These are phyloP conservation scores for Anhinga anhinga DNA, from an alignment of 2,113 vertebrate species.

Conservation along the genomic window DNA sequence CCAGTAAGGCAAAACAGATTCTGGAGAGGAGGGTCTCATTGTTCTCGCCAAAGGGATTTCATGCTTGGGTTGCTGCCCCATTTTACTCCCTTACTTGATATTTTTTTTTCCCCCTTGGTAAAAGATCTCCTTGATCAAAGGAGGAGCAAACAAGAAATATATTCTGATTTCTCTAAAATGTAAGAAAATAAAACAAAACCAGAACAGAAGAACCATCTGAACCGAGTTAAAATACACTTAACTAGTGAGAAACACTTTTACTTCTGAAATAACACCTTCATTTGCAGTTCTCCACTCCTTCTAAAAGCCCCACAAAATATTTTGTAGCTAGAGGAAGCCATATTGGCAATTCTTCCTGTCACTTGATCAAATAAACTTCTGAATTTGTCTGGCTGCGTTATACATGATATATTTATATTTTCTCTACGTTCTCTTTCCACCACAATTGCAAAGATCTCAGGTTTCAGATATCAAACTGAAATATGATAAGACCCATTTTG, in stretches of 20 bases:
- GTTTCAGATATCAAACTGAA: neutral
- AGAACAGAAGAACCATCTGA: neutral
- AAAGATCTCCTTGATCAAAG: slow-evolving; percentile 46
- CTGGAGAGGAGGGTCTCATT: slow-evolving; percentile 54
- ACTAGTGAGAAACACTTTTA: neutral
- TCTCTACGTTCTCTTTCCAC: neutral
- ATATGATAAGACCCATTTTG: neutral
- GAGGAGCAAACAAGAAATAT: slow-evolving; percentile 36
- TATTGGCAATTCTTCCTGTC: slow-evolving; percentile 38
- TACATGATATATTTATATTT: neutral
- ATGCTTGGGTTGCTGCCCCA: slow-evolving; percentile 64
- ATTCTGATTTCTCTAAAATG: slow-evolving; percentile 36
- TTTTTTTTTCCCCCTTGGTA: neutral
- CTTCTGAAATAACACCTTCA: neutral
- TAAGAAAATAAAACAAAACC: neutral
- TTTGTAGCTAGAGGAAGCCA: slow-evolving; percentile 31
- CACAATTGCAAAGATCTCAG: neutral
- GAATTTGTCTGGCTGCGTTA: neutral
- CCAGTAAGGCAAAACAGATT: slow-evolving; percentile 10
- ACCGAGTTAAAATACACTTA: neutral
- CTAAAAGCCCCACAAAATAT: neutral
- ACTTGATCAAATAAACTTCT: slow-evolving; percentile 41
- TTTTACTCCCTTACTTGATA: slow-evolving; percentile 55
- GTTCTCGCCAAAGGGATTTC: slow-evolving; percentile 66
- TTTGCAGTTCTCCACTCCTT: slow-evolving; percentile 39